phyloP scores from a whole-genome alignment of 2,797 vertebrate genomes.

The Loris lydekkerianus region DNA sequence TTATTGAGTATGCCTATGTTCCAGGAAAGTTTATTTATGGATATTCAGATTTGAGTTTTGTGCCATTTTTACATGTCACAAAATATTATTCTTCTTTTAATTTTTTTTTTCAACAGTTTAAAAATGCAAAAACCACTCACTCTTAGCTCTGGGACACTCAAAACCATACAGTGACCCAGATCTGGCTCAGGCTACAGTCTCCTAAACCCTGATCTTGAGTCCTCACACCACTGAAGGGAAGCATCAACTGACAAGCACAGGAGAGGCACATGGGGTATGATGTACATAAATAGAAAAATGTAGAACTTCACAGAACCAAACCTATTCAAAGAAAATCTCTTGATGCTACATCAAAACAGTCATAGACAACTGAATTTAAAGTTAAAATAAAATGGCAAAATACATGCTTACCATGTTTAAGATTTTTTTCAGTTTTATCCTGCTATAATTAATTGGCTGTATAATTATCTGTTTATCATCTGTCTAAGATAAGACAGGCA shows the following conservation, averaged over 20 bases:
- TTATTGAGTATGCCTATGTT: background rate
- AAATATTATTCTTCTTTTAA: conserved; percentile 44
- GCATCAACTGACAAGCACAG: background rate
- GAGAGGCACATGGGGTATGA: background rate
- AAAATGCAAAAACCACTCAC: background rate
- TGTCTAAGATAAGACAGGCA: background rate
- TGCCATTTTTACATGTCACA: conserved; percentile 18
- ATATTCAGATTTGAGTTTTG: conserved; percentile 26
- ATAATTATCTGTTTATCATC: background rate
- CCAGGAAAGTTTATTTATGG: background rate
- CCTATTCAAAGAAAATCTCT: background rate
- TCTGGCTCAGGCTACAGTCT: background rate
- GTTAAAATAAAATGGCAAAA: conserved; percentile 1
- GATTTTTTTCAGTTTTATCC: background rate
- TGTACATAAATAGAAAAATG: background rate
- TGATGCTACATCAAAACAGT: background rate
- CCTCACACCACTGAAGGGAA: background rate
- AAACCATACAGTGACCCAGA: conserved; percentile 14
- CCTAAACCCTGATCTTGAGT: background rate
- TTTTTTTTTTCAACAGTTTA: conserved; percentile 8
- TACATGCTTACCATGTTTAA: background rate
- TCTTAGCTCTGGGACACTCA: background rate
- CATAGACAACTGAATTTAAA: background rate
- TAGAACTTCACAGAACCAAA: background rate
- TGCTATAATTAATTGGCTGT: background rate